phyloP scores from a whole-genome alignment of 2,888 invertebrate genomes.

The Ochropacha duplaris region DNA sequence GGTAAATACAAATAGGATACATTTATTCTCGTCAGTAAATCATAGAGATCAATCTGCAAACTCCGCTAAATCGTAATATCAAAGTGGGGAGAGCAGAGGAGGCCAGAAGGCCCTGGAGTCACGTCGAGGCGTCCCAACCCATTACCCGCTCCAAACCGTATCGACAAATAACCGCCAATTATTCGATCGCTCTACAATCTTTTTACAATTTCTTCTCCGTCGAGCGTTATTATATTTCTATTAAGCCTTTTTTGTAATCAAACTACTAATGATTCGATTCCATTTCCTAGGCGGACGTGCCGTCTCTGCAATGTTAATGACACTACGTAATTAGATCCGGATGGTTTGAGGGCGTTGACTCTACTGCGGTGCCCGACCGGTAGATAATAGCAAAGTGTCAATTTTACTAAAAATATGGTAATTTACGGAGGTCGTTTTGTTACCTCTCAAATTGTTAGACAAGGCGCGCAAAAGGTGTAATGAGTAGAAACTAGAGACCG shows the following conservation, averaged over 20 bases:
- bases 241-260: slow-evolving; percentile 84
- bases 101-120: slow-evolving; percentile 55
- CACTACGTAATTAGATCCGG: slow-evolving; percentile 82
- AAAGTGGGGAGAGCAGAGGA: slow-evolving; percentile 32
- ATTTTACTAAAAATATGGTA: slow-evolving; percentile 79
- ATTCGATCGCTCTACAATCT: slow-evolving; percentile 83
- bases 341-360: slow-evolving; percentile 79
- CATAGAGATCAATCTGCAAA: slow-evolving; percentile 49
- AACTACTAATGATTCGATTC: slow-evolving; percentile 83
- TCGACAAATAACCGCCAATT: slow-evolving; percentile 83
- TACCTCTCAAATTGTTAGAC: slow-evolving; percentile 35
- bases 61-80: slow-evolving; percentile 63
- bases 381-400: slow-evolving; percentile 75
- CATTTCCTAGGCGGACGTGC: slow-evolving; percentile 83
- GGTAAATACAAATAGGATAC: background rate
- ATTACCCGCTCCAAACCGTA: slow-evolving; percentile 82
- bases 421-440: slow-evolving; percentile 65
- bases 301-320: slow-evolving; percentile 80
- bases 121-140: slow-evolving; percentile 77
- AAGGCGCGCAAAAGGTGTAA: slow-evolving; percentile 35
- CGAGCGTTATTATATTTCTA: slow-evolving; percentile 82
- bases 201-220: slow-evolving; percentile 82
- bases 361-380: slow-evolving; percentile 68
- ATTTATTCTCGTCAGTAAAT: slow-evolving; percentile 12
- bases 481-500: slow-evolving; percentile 34